Evolutionary conservation across 1,140 invertebrate species (phyloP), one percentile per base, ranked within the genome.

Genomic region (Thaumetopoea pityocampa): DNA sequence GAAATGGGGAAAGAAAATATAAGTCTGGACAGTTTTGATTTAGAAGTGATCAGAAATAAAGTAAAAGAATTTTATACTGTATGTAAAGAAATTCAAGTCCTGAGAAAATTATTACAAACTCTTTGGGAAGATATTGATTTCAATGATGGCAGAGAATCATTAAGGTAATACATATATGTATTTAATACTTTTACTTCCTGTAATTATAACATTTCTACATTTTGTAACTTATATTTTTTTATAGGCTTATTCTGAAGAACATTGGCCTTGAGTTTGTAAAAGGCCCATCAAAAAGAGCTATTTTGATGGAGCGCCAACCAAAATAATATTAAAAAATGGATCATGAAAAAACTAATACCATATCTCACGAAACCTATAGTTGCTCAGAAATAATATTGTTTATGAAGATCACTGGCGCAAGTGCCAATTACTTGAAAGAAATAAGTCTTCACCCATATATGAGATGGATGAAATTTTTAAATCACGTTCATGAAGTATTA

Each of bases 251-350:
- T 6, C n/a, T 28, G 6, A 32, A 32, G 18, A 16, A 32, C 12
- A 17, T 32, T 8, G 29, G 29, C 6, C 18, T 15, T 11, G 1
- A 32, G 8, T 32, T 9, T 12, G n/a, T 28, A 12, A 28, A 28
- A 12, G 10, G 26, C 4, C 26, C 1, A 3, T 28, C 26, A 10
- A 28, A 3, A 28, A 28, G 4, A 12, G 7, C 11, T 9, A 28
- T 28, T 28, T 28, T 28, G 7, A 28, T 28, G 26, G 26, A 28
- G 9, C 26, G 26, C 2, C 26, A 28, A n/a, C n/a, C n/a, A n/a
- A n/a, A n/a, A 42, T 8, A 50, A 45, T 16, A 27, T 45, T 35
- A 38, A 15, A 36, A 45, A 44, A 51, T 51, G 27, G 35, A n/a
- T 45, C 18, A 38, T 12, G 10, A 23, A 51, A 11, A 45, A 51